phyloP scores from a whole-genome alignment of 2,113 vertebrate genomes.

The Syrmaticus mikado region DNA sequence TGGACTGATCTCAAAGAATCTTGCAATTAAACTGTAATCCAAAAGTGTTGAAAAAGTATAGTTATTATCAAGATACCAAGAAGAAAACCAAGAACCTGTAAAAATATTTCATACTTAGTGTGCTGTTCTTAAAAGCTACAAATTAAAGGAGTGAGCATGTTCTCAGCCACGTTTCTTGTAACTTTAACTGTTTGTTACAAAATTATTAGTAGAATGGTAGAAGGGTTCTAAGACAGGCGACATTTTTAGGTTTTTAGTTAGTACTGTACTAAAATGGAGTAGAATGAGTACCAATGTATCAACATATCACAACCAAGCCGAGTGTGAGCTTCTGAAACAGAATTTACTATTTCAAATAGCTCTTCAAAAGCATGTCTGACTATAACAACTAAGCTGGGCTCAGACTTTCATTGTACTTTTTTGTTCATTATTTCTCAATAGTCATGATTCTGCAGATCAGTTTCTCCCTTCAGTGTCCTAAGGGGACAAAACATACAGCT shows the following conservation, averaged over 20 bases:
- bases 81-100: background rate
- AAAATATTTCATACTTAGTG: background rate
- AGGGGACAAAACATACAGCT: background rate
- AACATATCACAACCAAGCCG: background rate
- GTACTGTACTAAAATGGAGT: background rate
- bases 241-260: background rate
- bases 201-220: background rate
- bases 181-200: background rate
- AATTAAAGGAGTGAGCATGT: background rate
- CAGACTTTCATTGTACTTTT: background rate
- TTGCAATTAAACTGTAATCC: slow-evolving; percentile 80
- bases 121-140: background rate
- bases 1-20: slow-evolving; percentile 85
- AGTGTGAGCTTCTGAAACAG: background rate
- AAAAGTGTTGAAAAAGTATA: background rate
- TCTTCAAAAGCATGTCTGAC: background rate
- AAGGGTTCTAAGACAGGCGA: background rate
- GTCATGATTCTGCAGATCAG: background rate
- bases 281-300: background rate
- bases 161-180: background rate
- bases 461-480: background rate
- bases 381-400: background rate
- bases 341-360: background rate
- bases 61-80: background rate
- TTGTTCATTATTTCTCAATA: background rate